A percentile compares a stretch with the other conserved stretches of the same genome.
phyloP scores from a whole-genome alignment of 1,140 invertebrate genomes.

The Oreohelix idahoensis region DNA sequence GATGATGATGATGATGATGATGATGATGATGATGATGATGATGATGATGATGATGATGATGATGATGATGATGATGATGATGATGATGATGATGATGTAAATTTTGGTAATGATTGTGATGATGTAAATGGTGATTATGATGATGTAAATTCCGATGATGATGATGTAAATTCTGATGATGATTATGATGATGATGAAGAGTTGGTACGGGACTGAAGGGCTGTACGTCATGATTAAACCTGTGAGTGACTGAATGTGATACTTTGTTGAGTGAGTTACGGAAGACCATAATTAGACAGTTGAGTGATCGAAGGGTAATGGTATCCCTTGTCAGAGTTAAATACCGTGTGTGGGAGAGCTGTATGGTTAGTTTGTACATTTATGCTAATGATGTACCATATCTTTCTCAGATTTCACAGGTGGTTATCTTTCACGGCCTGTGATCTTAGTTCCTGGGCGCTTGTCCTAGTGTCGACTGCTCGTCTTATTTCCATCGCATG shows the following conservation, averaged over 20 bases:
- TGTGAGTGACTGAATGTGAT: no score
- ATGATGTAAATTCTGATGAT: no score
- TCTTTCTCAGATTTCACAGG: conserved; percentile 27
- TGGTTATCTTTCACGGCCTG: conserved; percentile 31
- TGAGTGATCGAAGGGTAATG: neutral
- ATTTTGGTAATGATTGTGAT: no score
- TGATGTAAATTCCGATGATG: no score
- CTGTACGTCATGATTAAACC: no score
- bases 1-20: no score
- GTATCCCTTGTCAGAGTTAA: neutral
- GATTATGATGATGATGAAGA: no score
- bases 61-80: conserved; percentile 25
- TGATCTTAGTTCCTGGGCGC: conserved; percentile 33
- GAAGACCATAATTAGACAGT: no score
- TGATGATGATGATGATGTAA: conserved; percentile 14
- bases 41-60: conserved; percentile 26
- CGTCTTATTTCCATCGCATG: conserved; percentile 18
- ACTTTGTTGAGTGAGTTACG: no score
- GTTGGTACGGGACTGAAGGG: no score
- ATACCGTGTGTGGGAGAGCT: neutral
- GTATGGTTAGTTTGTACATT: neutral
- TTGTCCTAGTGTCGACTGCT: conserved; percentile 17
- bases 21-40: conserved; percentile 25
- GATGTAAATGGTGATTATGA: no score
- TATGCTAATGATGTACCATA: no score